Base-by-base conservation (phyloP, 2,888 invertebrate genomes). In the Sinohyriopsis cumingii region DNA sequence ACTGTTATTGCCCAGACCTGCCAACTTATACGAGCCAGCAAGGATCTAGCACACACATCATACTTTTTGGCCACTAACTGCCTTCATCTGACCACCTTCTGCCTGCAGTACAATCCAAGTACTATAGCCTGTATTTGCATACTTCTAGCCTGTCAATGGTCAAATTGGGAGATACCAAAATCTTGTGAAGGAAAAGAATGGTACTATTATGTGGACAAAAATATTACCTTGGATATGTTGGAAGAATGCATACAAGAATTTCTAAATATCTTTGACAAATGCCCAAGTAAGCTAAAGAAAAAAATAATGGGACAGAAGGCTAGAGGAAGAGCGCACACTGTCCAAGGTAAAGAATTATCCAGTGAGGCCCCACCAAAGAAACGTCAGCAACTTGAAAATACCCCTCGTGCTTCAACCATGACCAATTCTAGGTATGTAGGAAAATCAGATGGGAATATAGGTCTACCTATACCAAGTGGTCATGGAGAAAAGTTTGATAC, bases 21-120 rank as follows among this genome's bases (percentile, higher is more conserved):
- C 45, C 9, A 55, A 55, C 66, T 55, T 66, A 57, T 65, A 69
- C 67, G 76, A 96, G 96, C 97, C 74, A 95, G 96, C 90, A 97
- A 97, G 92, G 97, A 98, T 91, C 92, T 99, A 87, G 97, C 98
- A 67, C 98, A 99, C 92, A 97, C 97, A 45, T 98, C 98, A 5
- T 99, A 99, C 92, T 98, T 98, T 92, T 95, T 99, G 94, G 98
- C 99, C 79, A 98, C 98, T 66, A 99, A 99, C 92, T 98, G 98
- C 89, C 92, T 99, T 67, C 98, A 99, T 91, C 92, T 99, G 89
- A 99, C 99, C 12, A 97, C 97, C 57, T 98, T 99, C 97, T 98
- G 98, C 91, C 93, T 99, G 73, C 97, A 97, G 90, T 98, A 98
- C 91, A 94, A 95, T 87, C 97, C 98, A 15, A 96, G 97, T 0